Percentiles rank a stretch among this genome's conserved stretches.
Evolutionary conservation across 2,888 invertebrate genomes (phyloP).

Genomic region (Hylaea fasciaria): DNA sequence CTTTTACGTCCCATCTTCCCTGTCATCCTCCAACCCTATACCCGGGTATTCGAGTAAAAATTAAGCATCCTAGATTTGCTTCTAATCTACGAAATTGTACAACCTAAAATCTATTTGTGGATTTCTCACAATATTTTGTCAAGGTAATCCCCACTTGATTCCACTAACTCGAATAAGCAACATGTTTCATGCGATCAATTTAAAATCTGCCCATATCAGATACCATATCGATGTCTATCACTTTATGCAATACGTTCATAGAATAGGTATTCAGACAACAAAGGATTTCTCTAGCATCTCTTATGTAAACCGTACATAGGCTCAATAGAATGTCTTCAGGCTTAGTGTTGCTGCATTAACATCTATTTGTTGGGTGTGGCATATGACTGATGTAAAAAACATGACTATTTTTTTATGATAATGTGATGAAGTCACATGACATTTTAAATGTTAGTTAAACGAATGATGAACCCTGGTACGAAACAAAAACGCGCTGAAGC

Average conservation of each 20-base stretch:
- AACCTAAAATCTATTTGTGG: no score
- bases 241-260: slow-evolving; percentile 58
- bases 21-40: no score
- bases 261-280: slow-evolving; percentile 74
- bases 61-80: no score
- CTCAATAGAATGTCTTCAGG: slow-evolving; percentile 66
- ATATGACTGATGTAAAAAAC: slow-evolving; percentile 43
- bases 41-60: no score
- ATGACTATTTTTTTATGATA: slow-evolving; percentile 53
- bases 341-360: slow-evolving; percentile 60
- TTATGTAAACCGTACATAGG: slow-evolving; percentile 67
- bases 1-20: no score
- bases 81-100: no score
- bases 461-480: slow-evolving; percentile 39
- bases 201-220: slow-evolving; percentile 24
- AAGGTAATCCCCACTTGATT: background rate
- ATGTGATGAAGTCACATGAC: slow-evolving; percentile 69
- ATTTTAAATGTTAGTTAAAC: slow-evolving; percentile 52
- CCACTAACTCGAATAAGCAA: background rate
- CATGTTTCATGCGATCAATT: slow-evolving; percentile 15
- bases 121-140: background rate
- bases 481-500: slow-evolving; percentile 25
- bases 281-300: slow-evolving; percentile 71
- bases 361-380: slow-evolving; percentile 66
- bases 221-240: slow-evolving; percentile 36